These are phyloP conservation scores for Pygmarrhopalites habei DNA, from an alignment of 1,140 invertebrate genomes.

Conservation along the genomic window DNA sequence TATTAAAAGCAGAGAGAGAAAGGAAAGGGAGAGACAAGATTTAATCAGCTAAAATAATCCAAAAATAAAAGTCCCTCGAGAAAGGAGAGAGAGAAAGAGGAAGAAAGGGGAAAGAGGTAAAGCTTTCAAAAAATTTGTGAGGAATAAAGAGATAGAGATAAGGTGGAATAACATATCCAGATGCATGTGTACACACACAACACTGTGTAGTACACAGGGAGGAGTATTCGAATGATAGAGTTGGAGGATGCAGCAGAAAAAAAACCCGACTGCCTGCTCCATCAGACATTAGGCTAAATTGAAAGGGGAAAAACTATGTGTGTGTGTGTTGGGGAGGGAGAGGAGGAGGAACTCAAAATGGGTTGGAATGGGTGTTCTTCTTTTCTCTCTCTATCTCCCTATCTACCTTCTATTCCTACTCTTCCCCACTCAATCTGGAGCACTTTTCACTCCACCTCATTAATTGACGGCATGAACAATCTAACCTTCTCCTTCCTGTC, in stretches of 20 bases:
- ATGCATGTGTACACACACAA: no score
- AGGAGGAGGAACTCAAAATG: neutral
- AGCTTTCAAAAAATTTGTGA: conserved; percentile 3
- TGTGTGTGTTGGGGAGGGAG: neutral
- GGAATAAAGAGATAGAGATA: no score
- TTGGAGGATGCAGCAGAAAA: no score
- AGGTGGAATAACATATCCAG: no score
- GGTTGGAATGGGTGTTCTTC: neutral
- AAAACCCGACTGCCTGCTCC: no score
- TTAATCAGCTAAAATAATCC: conserved; percentile 9
- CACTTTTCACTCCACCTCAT: conserved; percentile 13
- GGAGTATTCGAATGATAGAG: no score
- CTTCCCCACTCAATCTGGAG: neutral
- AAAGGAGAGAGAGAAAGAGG: no score
- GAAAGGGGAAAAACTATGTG: conserved; percentile 2
- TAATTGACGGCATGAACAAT: conserved; percentile 7
- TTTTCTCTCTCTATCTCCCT: no score
- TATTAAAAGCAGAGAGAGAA: conserved; percentile 8
- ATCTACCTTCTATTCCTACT: neutral
- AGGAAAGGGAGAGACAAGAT: neutral
- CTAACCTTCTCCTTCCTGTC: neutral
- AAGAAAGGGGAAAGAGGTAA: neutral
- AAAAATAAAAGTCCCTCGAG: neutral
- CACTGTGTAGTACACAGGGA: no score
- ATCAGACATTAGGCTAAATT: neutral